Evolutionary conservation across 2,888 invertebrate species (phyloP).

Genomic region (Philopedon plagiatum): DNA sequence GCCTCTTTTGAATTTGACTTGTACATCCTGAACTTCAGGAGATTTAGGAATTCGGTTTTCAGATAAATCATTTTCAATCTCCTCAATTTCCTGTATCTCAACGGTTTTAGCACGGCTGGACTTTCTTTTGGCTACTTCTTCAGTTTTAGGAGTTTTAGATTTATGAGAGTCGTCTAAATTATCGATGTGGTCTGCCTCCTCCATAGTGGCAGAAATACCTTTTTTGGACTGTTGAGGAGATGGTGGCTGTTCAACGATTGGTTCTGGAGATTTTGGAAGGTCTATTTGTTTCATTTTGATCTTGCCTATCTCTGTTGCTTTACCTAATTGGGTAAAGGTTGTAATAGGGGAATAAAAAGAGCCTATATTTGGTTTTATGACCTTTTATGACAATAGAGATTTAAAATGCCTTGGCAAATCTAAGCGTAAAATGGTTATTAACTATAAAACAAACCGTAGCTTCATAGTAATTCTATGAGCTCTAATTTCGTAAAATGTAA

Average conservation of each 20-base stretch:
- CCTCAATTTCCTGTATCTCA: constrained; percentile 62
- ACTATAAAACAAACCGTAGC: background rate
- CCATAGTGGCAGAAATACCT: constrained; percentile 55
- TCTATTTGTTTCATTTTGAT: constrained; percentile 55
- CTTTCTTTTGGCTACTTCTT: constrained; percentile 54
- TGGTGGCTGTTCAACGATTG: constrained; percentile 60
- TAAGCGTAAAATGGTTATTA: background rate
- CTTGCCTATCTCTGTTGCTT: constrained; percentile 57
- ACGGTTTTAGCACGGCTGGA: constrained; percentile 57
- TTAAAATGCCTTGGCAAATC: background rate
- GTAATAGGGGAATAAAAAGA: background rate
- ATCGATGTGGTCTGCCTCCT: constrained; percentile 56
- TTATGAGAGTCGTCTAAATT: constrained; percentile 47
- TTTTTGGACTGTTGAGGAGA: constrained; percentile 54
- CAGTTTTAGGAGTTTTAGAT: constrained; percentile 44
- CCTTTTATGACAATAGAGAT: background rate
- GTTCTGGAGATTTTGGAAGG: constrained; percentile 55
- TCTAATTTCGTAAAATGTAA: background rate
- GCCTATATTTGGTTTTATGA: too few species aligned
- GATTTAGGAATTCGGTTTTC: constrained; percentile 3
- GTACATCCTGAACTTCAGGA: constrained; percentile 42
- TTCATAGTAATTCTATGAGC: background rate
- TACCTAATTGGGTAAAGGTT: constrained; percentile 54
- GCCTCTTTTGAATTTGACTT: constrained; percentile 61
- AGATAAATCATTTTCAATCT: constrained; percentile 52